A percentile compares a stretch with the other conserved stretches of the same genome.
Evolutionary conservation across 2,888 invertebrate species (phyloP).

Genomic region (Aplocera efformata): DNA sequence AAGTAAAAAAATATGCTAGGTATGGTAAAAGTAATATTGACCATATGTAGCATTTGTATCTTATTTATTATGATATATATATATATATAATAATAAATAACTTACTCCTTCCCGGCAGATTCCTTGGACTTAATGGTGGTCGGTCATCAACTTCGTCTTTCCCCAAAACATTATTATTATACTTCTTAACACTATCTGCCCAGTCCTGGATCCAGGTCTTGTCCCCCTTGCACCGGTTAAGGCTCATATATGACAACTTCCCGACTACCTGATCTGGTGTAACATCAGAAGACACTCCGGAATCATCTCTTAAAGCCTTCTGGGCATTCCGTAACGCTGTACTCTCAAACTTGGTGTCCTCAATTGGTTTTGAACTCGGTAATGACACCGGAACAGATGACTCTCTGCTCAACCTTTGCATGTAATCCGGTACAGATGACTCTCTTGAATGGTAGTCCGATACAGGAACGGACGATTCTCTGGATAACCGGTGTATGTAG

Average conservation of each 20-base stretch:
- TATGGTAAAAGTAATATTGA: too few relatives aligned
- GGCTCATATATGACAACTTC: constrained; percentile 66
- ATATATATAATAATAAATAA: constrained; percentile 25
- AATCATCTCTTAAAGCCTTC: constrained; percentile 55
- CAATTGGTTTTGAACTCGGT: constrained; percentile 53
- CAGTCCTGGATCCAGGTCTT: constrained; percentile 83
- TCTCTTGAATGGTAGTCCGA: constrained; percentile 54
- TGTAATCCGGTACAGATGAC: constrained; percentile 71
- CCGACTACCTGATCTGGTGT: constrained; percentile 63
- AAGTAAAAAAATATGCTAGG: too few relatives aligned
- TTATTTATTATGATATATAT: background rate
- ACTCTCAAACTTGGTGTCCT: constrained; percentile 63
- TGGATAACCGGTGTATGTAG: constrained; percentile 70
- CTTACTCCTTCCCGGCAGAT: constrained; percentile 63
- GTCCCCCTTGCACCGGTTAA: constrained; percentile 74
- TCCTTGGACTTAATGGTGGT: constrained; percentile 67
- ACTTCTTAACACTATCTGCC: constrained; percentile 82
- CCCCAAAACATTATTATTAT: constrained; percentile 61
- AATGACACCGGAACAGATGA: constrained; percentile 68
- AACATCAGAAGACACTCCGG: constrained; percentile 44
- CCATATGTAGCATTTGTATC: too few relatives aligned
- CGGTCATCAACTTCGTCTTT: constrained; percentile 53
- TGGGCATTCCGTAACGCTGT: constrained; percentile 64
- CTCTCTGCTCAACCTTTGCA: constrained; percentile 64
- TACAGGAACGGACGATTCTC: constrained; percentile 61